phyloP scores from a whole-genome alignment of 2,113 vertebrate genomes.

The Noturus placidus region DNA sequence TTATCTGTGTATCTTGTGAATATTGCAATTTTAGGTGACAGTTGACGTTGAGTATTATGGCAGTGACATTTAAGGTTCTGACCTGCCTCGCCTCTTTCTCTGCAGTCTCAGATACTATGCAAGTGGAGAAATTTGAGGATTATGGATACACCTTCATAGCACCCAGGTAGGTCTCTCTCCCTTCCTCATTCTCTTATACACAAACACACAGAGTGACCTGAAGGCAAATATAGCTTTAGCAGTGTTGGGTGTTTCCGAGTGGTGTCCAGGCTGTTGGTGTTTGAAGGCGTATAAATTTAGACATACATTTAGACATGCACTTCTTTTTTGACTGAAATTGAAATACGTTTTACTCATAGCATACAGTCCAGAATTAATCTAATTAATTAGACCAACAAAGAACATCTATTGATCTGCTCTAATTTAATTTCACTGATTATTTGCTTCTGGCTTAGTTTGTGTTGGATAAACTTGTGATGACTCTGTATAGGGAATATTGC shows the following conservation, averaged over 20 bases:
- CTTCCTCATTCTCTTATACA: not conserved
- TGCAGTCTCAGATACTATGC: slow-evolving; percentile 85
- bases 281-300: slow-evolving; percentile 46
- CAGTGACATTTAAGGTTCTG: not conserved
- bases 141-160: slow-evolving; percentile 88
- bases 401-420: not conserved
- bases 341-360: not conserved
- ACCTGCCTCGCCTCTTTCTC: slow-evolving; percentile 42
- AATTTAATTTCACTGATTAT: not conserved
- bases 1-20: slow-evolving; percentile 2
- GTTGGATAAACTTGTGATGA: not conserved
- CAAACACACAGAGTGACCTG: slow-evolving; percentile 8
- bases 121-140: slow-evolving; percentile 84
- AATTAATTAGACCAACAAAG: not conserved
- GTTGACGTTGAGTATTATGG: slow-evolving; percentile 6
- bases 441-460: slow-evolving; percentile 2
- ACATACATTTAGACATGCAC: slow-evolving; percentile 35
- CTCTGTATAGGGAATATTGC: slow-evolving; percentile 89
- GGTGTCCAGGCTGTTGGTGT: slow-evolving; percentile 35
- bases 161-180: slow-evolving; percentile 81
- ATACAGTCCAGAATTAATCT: not conserved
- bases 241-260: slow-evolving; percentile 44
- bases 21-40: not conserved
- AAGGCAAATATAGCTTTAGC: slow-evolving; percentile 6
- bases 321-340: not conserved